These are phyloP conservation scores for Poecilobothrus nobilitatus DNA, from an alignment of 2,888 invertebrate species.

Conservation along the genomic window DNA sequence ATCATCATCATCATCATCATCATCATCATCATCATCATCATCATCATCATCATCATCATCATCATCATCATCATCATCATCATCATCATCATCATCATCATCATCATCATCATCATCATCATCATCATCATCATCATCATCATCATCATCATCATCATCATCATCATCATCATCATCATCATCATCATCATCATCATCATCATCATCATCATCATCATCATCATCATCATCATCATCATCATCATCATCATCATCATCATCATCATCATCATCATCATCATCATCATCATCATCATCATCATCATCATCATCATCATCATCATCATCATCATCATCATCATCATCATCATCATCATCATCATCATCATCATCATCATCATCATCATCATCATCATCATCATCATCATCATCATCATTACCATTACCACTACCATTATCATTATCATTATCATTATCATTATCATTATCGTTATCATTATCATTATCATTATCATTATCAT, in stretches of 20 bases:
- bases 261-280: conserved; percentile 6
- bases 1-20: conserved; percentile 6
- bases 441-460: neutral
- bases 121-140: conserved; percentile 6
- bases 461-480: neutral
- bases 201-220: conserved; percentile 6
- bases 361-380: conserved; percentile 6
- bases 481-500: neutral
- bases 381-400: conserved; percentile 6
- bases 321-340: conserved; percentile 6
- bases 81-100: conserved; percentile 6
- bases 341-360: conserved; percentile 6
- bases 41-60: conserved; percentile 7
- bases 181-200: conserved; percentile 6
- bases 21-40: conserved; percentile 6
- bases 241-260: conserved; percentile 6
- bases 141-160: conserved; percentile 6
- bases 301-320: conserved; percentile 6
- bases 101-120: conserved; percentile 6
- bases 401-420: conserved; percentile 1
- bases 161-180: conserved; percentile 6
- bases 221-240: conserved; percentile 6
- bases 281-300: conserved; percentile 6
- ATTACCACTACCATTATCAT: neutral
- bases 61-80: conserved; percentile 6